These are phyloP conservation scores for Peromyscus polionotus DNA, from an alignment of 2,113 vertebrate species.

Conservation along the genomic window DNA sequence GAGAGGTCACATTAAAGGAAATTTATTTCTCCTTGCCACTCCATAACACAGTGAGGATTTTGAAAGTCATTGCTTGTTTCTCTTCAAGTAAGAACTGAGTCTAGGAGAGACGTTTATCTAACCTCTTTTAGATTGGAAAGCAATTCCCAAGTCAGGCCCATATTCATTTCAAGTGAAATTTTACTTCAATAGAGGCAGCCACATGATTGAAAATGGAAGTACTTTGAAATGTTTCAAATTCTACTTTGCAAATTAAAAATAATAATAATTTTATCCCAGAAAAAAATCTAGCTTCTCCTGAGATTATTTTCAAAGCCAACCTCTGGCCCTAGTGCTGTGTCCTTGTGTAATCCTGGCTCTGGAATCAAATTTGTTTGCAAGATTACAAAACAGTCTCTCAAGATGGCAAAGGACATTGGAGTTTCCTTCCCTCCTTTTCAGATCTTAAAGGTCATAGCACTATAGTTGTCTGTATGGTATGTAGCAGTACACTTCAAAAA, in stretches of 20 bases:
- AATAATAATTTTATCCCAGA: conserved; percentile 71
- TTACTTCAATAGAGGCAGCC: conserved; percentile 86
- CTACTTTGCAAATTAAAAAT: conserved; percentile 86
- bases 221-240: conserved; percentile 87
- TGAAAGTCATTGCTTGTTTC: conserved; percentile 78
- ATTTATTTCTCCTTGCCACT: conserved; percentile 74
- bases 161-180: conserved; percentile 88
- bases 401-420: neutral
- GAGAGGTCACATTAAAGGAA: conserved; percentile 82
- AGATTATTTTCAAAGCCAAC: conserved; percentile 85
- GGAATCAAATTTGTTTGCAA: conserved; percentile 2
- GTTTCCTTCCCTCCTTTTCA: neutral
- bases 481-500: neutral
- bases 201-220: conserved; percentile 87
- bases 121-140: conserved; percentile 88
- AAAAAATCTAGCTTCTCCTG: conserved; percentile 83
- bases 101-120: conserved; percentile 87
- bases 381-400: neutral
- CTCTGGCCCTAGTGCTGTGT: conserved; percentile 56
- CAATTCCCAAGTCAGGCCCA: conserved; percentile 86
- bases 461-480: neutral
- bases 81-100: conserved; percentile 87
- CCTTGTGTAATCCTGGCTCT: neutral
- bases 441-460: neutral
- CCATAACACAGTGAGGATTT: conserved; percentile 69